Evolutionary conservation across 2,113 vertebrate genomes (phyloP).

Genomic region (Brevimyrus niger): DNA sequence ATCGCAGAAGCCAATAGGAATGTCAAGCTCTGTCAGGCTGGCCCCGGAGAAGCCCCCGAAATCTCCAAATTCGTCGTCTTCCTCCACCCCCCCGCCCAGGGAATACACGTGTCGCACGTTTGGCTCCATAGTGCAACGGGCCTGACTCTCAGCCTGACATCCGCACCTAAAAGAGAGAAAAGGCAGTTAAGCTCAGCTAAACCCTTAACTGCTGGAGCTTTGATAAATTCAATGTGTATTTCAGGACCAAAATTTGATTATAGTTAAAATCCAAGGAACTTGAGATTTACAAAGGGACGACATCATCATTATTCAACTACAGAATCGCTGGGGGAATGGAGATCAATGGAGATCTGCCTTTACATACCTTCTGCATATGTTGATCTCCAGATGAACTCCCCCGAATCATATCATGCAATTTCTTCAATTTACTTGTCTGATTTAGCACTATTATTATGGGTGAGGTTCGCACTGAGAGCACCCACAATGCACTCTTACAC

Average conservation of each 20-base stretch:
- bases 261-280: background rate
- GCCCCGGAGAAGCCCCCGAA: conserved; percentile 74
- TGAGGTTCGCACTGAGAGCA: background rate
- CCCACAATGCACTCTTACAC: background rate
- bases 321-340: too few species aligned
- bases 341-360: background rate
- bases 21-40: conserved; percentile 64
- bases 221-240: background rate
- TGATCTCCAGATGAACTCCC: background rate
- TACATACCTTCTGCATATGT: background rate
- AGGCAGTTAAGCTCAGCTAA: background rate
- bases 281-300: too few species aligned
- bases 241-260: background rate
- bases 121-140: conserved; percentile 77
- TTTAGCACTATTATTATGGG: background rate
- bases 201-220: background rate
- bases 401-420: background rate
- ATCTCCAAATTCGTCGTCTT: conserved; percentile 82
- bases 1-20: conserved; percentile 50
- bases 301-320: background rate
- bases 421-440: background rate
- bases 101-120: conserved; percentile 77
- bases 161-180: conserved; percentile 47
- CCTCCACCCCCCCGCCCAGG: conserved; percentile 72
- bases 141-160: conserved; percentile 52